Evolutionary conservation across 2,888 invertebrate genomes (phyloP), one percentile per base, ranked within the genome.

Genomic region (Agonopterix subpropinquella): DNA sequence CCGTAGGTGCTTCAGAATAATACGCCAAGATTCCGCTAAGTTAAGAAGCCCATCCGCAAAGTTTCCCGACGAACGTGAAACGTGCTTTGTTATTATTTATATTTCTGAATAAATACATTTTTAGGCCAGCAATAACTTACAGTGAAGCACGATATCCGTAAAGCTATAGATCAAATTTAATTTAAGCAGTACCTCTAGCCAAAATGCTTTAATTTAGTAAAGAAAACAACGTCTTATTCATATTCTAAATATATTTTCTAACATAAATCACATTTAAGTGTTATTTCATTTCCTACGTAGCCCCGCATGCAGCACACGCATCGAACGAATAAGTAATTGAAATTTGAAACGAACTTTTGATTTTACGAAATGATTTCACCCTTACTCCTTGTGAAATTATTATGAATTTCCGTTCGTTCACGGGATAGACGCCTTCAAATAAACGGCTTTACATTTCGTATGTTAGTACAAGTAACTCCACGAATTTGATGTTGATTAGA

Each of bases 281-380:
- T 84, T 85, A 80, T 88, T 88, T 87, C 87, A 88, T 88, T 88
- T 88, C 88, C 88, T 83, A 67, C 59, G 61, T 73, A 68, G 70
- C 73, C 77, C 68, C 71, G 73, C 70, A 75, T 75, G 75, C 78
- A 76, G 80, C 79, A 80, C 84, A 85, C 81, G 85, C 85, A 79
- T 85, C 78, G 80, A 73, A 77, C 83, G 83, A 85, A 80, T 81
- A 83, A 85, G 81, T 87, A 88, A 88, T 88, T 88, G 87, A 87
- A 87, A 85, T 85, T 79, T 77, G 77, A 81, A 84, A 82, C 75
- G 77, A 86, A 87, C 84, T 88, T 87, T 84, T 80, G 84, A 86
- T 87, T 88, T 85, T 77, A 77, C 72, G 70, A 68, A 79, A 82
- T 78, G 73, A 76, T 75, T 79, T 73, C 80, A 71, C 79, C 82